Base-by-base conservation (phyloP, 2,113 vertebrate species). In the Hipposideros armiger region DNA sequence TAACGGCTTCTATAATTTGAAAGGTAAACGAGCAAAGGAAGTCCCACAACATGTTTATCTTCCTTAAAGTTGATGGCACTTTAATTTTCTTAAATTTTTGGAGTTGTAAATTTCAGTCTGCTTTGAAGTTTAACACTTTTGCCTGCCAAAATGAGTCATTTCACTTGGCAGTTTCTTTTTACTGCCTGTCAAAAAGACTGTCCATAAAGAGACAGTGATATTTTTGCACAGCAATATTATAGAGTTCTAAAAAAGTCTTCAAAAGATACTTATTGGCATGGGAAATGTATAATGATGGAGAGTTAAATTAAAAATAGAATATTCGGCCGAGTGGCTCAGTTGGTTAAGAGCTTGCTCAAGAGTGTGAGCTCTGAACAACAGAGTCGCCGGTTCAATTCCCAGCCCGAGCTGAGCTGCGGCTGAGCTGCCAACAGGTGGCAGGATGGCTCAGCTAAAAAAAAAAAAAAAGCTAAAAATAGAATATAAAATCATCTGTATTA, bases 41-140 rank as follows among this genome's bases (percentile, higher is more conserved):
- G 19, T 64, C 16, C 32, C 40, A 58, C 17, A 58, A 83, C 26
- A 84, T 84, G 94, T 91, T 87, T 91, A 36, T 82, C 47, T 94
- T 66, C 56, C 66, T 62, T 74, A 62, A 92, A 62, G 45, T 67
- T 77, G 72, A 70, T 32, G 36, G 24, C 26, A 45, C 47, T 85
- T 81, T 32, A 32, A 40, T 62, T 45, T 86, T 66, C 47, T 58
- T 58, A 93, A 86, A 86, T 47, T 56, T 93, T 30, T 2, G 11
- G 40, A 76, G 16, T 64, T 87, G 26, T 78, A 73, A 74, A 56
- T 40, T 11, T 95, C 54, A 86, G 66, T 67, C 50, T 83, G 24
- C 84, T 94, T 92, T 84, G 85, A 95, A 82, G 30, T 73, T 62
- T 85, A 66, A 91, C 9, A 40, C 52, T n/a, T 95, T 92, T 58